Percentiles rank a stretch among this genome's conserved stretches.
These are phyloP conservation scores for Eidolon helvum DNA, from an alignment of 2,113 vertebrate genomes.

Conservation along the genomic window DNA sequence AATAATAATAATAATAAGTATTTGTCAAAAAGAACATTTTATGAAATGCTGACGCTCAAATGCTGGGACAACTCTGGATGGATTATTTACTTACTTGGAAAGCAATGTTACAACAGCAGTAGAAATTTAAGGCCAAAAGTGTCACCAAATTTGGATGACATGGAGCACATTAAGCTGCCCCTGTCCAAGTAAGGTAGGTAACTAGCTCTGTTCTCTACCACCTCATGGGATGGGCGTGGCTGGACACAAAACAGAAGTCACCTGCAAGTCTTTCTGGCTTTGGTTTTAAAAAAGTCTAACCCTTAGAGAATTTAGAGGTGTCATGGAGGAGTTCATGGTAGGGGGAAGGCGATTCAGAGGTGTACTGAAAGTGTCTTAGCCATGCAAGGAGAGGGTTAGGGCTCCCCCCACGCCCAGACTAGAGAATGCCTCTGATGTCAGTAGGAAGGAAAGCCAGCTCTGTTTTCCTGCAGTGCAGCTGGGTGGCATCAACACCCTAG, in stretches of 20 bases:
- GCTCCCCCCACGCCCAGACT: neutral
- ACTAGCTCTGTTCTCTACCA: neutral
- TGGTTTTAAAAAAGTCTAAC: neutral
- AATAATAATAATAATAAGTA: neutral
- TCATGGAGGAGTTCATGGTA: neutral
- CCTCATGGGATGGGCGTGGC: neutral
- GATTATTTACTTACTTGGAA: neutral
- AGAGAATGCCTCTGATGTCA: neutral
- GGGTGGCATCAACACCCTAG: neutral
- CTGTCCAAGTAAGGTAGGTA: neutral
- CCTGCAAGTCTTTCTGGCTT: neutral
- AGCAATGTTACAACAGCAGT: neutral
- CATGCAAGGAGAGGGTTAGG: neutral
- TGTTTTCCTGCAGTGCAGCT: neutral
- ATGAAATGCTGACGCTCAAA: neutral
- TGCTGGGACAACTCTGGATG: neutral
- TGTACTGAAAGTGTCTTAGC: neutral
- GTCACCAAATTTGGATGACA: neutral
- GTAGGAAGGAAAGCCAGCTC: neutral
- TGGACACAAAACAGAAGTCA: neutral
- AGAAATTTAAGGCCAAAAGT: neutral
- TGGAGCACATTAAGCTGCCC: neutral
- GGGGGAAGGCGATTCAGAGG: neutral
- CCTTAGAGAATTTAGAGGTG: neutral
- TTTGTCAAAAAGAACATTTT: neutral